Evolutionary conservation across 1,140 invertebrate species (phyloP).

Genomic region (Dermatophagoides farinae): DNA sequence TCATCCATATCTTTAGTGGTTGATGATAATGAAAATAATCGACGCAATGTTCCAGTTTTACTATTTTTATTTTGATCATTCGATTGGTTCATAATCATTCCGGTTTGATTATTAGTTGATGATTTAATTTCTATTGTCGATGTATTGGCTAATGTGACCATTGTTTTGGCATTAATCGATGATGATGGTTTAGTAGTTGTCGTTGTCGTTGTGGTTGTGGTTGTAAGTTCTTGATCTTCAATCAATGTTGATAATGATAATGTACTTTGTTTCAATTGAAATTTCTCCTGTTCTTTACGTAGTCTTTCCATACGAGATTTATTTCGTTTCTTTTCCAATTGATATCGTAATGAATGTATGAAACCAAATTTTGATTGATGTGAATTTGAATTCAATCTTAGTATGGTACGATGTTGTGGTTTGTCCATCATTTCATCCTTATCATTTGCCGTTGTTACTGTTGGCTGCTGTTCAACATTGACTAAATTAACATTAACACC

Average conservation of each 20-base stretch:
- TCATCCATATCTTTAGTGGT: not conserved
- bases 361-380: not conserved
- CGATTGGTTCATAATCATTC: not conserved
- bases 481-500: not conserved
- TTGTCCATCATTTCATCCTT: not conserved
- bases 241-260: not conserved
- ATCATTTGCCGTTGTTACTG: not conserved
- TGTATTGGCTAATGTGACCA: constrained; percentile 3
- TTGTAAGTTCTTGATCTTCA: not conserved
- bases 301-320: not conserved
- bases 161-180: not conserved
- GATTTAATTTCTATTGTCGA: not conserved
- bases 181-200: no score
- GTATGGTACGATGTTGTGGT: not conserved
- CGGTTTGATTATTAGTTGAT: not conserved
- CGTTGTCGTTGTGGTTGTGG: not conserved
- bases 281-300: not conserved
- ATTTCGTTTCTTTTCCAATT: not conserved
- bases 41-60: not conserved
- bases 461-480: not conserved
- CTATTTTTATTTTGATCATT: not conserved
- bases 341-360: not conserved
- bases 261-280: not conserved
- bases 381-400: not conserved
- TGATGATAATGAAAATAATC: not conserved